phyloP scores from a whole-genome alignment of 2,888 invertebrate species.

The Pemphredon lugubris region DNA sequence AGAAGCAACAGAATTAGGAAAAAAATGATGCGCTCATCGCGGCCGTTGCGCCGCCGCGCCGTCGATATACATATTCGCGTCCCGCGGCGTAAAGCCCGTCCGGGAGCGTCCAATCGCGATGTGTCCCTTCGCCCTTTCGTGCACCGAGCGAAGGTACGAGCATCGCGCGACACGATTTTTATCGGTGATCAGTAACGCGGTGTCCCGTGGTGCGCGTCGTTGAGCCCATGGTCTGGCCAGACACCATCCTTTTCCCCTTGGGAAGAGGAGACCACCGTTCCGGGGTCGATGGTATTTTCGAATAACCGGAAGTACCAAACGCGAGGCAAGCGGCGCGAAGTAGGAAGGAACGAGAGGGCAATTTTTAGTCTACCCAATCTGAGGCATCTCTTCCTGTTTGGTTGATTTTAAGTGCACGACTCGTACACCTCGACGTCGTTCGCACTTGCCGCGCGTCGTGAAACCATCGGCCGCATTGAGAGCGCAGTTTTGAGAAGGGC shows the following conservation, averaged over 20 bases:
- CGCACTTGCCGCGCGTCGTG: too few species aligned
- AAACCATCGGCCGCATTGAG: too few species aligned
- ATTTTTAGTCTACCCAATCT: slow-evolving; percentile 52
- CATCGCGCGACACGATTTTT: not conserved
- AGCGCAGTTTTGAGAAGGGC: too few species aligned
- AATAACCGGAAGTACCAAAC: slow-evolving; percentile 40
- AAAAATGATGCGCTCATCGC: slow-evolving; percentile 39
- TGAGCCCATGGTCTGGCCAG: not conserved
- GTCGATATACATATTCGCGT: not conserved
- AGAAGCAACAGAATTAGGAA: slow-evolving; percentile 53
- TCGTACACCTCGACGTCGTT: too few species aligned
- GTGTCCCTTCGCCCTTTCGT: too few species aligned
- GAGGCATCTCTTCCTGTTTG: slow-evolving; percentile 42
- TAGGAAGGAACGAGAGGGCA: slow-evolving; percentile 7
- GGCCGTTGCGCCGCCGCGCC: not conserved
- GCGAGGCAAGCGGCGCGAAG: slow-evolving; percentile 18
- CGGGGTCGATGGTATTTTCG: not conserved
- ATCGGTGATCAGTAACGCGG: not conserved
- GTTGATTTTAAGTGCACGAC: slow-evolving; percentile 11
- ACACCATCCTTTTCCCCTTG: not conserved
- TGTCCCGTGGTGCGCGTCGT: not conserved
- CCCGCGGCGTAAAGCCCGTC: too few species aligned
- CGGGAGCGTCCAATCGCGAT: too few species aligned
- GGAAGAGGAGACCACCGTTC: not conserved
- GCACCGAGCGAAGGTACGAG: not conserved